Conservation (phyloP, 1,140 invertebrate genomes). For the Panagrolaimus sp. region DNA sequence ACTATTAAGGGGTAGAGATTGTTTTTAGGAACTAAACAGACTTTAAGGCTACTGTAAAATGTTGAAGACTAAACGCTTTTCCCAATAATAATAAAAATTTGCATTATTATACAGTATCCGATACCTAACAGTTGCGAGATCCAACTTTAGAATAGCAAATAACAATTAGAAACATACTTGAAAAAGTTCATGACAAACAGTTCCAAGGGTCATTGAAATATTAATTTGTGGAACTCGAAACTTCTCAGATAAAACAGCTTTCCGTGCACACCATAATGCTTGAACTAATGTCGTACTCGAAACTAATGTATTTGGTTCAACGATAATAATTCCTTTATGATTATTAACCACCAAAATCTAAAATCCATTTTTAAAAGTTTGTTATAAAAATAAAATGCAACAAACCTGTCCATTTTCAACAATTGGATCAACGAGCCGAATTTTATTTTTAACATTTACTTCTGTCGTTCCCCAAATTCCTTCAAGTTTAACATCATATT, state of each 20-base stretch:
- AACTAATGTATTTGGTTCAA: conserved; percentile 77
- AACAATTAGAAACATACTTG: no score
- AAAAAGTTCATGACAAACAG: conserved; percentile 64
- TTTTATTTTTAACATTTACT: neutral
- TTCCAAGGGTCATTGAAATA: conserved; percentile 64
- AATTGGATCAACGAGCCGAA: neutral
- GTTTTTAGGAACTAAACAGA: no score
- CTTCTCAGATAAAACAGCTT: conserved; percentile 73
- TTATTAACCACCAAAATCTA: conserved; percentile 40
- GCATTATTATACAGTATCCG: no score
- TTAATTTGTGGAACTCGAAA: conserved; percentile 62
- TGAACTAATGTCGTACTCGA: conserved; percentile 78
- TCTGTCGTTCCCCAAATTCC: neutral
- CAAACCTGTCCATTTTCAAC: neutral
- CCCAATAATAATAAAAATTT: no score
- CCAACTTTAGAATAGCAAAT: no score
- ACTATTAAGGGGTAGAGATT: no score
- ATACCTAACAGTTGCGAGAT: no score
- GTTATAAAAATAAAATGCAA: neutral
- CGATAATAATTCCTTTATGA: conserved; percentile 66
- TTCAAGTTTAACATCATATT: neutral
- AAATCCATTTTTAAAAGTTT: no score
- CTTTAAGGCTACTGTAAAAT: no score
- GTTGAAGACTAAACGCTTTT: no score
- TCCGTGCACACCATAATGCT: conserved; percentile 76